Conservation (phyloP, 1,140 invertebrate genomes). For the Physella acuta region DNA sequence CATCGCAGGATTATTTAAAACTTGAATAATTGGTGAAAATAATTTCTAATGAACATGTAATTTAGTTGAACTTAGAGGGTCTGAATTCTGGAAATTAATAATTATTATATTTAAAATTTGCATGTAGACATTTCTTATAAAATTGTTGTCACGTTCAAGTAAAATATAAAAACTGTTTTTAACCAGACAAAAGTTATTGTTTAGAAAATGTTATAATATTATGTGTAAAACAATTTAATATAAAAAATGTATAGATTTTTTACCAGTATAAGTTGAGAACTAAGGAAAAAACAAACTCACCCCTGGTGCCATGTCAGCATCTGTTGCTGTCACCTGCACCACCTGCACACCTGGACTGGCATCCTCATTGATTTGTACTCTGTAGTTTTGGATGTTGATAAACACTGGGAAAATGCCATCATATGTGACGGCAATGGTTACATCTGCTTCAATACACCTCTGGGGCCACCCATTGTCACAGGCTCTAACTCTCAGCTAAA, state of each 20-base stretch:
- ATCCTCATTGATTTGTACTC: slow-evolving; percentile 7
- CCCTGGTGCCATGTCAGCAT: slow-evolving; percentile 9
- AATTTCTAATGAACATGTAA: no score
- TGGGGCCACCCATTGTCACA: slow-evolving; percentile 82
- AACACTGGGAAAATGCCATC: slow-evolving; percentile 6
- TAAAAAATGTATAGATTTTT: no score
- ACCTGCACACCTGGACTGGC: background rate
- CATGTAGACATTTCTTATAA: background rate
- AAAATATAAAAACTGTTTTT: no score
- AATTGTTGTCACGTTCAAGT: background rate
- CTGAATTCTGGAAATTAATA: no score
- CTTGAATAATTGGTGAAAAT: no score
- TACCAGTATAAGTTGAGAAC: no score
- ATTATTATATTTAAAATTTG: background rate
- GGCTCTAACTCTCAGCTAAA: slow-evolving; percentile 75
- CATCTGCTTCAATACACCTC: slow-evolving; percentile 64
- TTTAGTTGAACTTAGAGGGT: no score
- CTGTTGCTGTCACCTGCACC: slow-evolving; percentile 2
- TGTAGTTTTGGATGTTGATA: background rate
- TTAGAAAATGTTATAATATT: no score
- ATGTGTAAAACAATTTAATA: no score
- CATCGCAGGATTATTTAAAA: no score
- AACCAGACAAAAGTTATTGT: no score
- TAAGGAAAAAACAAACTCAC: no score
- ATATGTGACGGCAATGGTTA: background rate